phyloP scores from a whole-genome alignment of 2,888 invertebrate species.

The Endomychus coccineus region DNA sequence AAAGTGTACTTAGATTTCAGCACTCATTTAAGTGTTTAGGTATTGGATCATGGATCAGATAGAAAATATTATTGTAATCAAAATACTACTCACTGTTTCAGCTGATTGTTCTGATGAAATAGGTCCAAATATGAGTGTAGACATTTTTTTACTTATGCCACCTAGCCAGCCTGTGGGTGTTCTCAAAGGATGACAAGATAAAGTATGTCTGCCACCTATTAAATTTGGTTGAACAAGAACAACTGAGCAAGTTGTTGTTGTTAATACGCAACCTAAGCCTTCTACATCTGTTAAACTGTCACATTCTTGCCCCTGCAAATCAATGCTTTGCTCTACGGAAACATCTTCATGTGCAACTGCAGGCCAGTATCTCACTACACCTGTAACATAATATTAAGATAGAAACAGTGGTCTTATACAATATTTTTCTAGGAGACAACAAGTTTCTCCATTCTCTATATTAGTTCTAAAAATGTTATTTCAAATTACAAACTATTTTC shows the following conservation, averaged over 20 bases:
- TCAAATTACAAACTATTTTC: no score
- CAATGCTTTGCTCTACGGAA: constrained; percentile 75
- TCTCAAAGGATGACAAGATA: constrained; percentile 60
- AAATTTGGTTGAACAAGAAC: constrained; percentile 61
- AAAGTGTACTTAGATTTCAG: no score
- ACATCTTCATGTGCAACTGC: constrained; percentile 82
- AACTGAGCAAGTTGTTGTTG: constrained; percentile 86
- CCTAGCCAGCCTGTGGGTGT: constrained; percentile 79
- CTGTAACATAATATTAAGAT: constrained; percentile 43
- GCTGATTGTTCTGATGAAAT: constrained; percentile 54
- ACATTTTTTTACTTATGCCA: constrained; percentile 75
- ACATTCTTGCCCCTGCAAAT: constrained; percentile 83
- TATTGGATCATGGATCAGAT: neutral
- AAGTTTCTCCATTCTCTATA: neutral
- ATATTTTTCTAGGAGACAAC: neutral
- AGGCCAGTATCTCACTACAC: constrained; percentile 85
- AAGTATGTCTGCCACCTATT: constrained; percentile 59
- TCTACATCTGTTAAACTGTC: constrained; percentile 63
- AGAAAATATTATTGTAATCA: no score
- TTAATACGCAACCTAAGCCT: constrained; percentile 71
- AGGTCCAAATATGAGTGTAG: constrained; percentile 73
- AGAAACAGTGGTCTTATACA: no score
- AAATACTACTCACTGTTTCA: constrained; percentile 54
- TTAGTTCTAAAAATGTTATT: no score
- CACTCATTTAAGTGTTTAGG: neutral